These are phyloP conservation scores for Zosterops japonicus DNA, from an alignment of 2,113 vertebrate genomes.

Conservation along the genomic window DNA sequence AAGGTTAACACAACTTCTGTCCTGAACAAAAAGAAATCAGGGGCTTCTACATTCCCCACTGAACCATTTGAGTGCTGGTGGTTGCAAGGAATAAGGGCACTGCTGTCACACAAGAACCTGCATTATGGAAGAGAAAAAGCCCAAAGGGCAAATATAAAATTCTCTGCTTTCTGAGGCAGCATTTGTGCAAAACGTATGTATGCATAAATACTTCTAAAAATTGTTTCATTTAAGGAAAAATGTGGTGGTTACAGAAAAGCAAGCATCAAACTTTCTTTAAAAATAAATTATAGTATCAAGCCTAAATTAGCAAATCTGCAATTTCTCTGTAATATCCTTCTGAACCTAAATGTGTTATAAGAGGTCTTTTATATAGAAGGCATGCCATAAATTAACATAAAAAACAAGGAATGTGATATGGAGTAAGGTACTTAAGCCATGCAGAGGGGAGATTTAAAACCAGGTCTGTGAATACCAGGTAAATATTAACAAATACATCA, in stretches of 20 bases:
- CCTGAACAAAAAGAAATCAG: neutral
- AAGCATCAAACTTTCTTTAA: neutral
- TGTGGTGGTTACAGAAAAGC: neutral
- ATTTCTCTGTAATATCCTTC: neutral
- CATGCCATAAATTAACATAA: neutral
- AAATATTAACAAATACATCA: neutral
- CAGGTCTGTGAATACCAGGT: neutral
- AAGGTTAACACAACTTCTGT: constrained; percentile 19
- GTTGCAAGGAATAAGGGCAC: neutral
- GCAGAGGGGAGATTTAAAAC: neutral
- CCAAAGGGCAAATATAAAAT: neutral
- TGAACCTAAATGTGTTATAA: neutral
- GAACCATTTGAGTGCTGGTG: neutral
- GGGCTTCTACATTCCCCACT: neutral
- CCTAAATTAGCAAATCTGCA: neutral
- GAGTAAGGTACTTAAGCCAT: neutral
- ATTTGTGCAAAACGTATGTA: neutral
- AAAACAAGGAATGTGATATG: neutral
- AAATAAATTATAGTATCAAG: neutral
- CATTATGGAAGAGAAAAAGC: neutral
- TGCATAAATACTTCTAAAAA: neutral
- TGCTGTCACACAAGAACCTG: neutral
- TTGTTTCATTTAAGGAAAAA: neutral
- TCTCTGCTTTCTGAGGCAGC: neutral
- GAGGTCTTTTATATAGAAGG: neutral